Conservation (phyloP, 2,888 invertebrate genomes). For the Trissolcus brochymenae region DNA sequence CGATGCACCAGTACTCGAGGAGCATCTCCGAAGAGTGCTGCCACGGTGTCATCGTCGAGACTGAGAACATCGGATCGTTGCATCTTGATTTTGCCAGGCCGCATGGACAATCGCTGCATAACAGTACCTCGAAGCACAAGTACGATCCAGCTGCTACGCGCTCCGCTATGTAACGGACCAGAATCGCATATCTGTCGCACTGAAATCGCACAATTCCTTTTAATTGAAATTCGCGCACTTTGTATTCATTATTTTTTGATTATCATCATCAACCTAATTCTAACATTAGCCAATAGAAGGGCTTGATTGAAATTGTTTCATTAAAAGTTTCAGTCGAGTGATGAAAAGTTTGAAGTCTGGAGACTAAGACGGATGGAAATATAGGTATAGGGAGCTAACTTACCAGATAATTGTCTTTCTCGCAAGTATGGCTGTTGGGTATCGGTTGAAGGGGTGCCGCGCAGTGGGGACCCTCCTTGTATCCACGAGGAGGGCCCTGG, state of each 20-base stretch:
- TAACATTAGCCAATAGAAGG: background rate
- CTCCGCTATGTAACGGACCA: constrained; percentile 73
- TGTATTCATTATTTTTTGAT: background rate
- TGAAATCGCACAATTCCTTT: constrained; percentile 43
- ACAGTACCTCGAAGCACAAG: constrained; percentile 87
- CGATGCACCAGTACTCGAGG: constrained; percentile 90
- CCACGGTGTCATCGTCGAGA: constrained; percentile 74
- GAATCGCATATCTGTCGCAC: constrained; percentile 72
- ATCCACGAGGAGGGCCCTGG: constrained; percentile 78
- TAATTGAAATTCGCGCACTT: background rate
- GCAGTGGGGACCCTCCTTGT: constrained; percentile 85
- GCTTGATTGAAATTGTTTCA: background rate
- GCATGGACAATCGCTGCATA: constrained; percentile 85
- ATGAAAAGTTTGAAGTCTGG: background rate
- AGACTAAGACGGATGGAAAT: background rate
- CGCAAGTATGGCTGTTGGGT: constrained; percentile 77
- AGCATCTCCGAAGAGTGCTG: constrained; percentile 79
- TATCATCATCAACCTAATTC: background rate
- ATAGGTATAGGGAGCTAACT: constrained; percentile 29
- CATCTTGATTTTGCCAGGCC: constrained; percentile 70
- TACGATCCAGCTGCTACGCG: constrained; percentile 68
- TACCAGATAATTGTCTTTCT: constrained; percentile 78
- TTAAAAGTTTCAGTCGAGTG: background rate
- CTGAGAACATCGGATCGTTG: constrained; percentile 69
- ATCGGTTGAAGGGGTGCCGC: constrained; percentile 74